Percentiles rank a stretch among this genome's conserved stretches.
These are phyloP conservation scores for roundworm (Caenorhabditis elegans) DNA, from an alignment of 1,140 invertebrate genomes.

Conservation along the genomic window DNA sequence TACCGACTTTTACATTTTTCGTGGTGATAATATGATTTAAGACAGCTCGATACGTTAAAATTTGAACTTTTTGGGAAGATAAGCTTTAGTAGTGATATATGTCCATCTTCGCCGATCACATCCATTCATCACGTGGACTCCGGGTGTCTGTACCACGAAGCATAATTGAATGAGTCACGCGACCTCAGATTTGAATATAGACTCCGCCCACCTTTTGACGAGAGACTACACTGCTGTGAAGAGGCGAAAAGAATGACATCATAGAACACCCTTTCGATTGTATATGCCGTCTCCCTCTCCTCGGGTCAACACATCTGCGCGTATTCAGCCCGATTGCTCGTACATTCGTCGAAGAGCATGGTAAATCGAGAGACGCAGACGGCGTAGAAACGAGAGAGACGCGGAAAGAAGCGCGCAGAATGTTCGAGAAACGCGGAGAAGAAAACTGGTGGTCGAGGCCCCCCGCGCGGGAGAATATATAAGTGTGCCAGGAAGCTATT, in stretches of 20 bases:
- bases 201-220: neutral
- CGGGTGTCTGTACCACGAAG: neutral
- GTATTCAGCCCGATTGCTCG: neutral
- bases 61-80: too few relatives aligned
- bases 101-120: too few relatives aligned
- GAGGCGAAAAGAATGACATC: conserved; percentile 4
- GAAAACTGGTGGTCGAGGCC: neutral
- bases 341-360: neutral
- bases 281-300: neutral
- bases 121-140: neutral
- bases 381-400: neutral
- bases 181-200: conserved; percentile 21
- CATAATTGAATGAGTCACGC: neutral
- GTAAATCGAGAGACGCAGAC: neutral
- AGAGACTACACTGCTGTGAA: neutral
- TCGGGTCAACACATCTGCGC: neutral
- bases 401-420: conserved; percentile 10
- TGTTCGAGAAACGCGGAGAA: neutral
- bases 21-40: too few relatives aligned
- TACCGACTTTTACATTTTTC: too few relatives aligned
- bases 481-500: neutral
- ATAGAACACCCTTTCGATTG: neutral
- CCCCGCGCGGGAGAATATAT: neutral
- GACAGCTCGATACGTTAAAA: too few relatives aligned
- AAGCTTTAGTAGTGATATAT: too few relatives aligned